These are phyloP conservation scores for Capitella teleta DNA, from an alignment of 1,140 invertebrate species.

Conservation along the genomic window DNA sequence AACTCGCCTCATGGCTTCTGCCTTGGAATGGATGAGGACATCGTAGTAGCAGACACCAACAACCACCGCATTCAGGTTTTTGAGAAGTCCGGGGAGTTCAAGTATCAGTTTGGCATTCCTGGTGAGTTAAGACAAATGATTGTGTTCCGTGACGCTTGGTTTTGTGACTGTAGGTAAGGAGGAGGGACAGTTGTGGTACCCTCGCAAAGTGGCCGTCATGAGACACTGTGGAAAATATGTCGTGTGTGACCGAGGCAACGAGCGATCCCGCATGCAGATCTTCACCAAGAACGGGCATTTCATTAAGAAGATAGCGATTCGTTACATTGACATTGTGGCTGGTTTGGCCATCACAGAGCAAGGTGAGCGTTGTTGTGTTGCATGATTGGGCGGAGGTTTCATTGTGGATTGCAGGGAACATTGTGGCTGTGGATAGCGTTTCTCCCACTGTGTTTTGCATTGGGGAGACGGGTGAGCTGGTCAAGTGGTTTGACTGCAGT, in stretches of 20 bases:
- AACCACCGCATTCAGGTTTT: slow-evolving; percentile 88
- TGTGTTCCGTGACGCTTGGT: background rate
- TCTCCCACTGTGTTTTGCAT: slow-evolving; percentile 93
- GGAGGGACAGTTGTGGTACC: slow-evolving; percentile 93
- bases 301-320: slow-evolving; percentile 81
- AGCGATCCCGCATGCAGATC: slow-evolving; percentile 91
- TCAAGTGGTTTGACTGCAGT: slow-evolving; percentile 92
- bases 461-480: slow-evolving; percentile 68
- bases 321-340: slow-evolving; percentile 95
- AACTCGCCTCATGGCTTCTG: slow-evolving; percentile 96
- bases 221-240: slow-evolving; percentile 58
- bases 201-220: slow-evolving; percentile 87
- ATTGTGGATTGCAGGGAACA: slow-evolving; percentile 48
- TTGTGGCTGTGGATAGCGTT: slow-evolving; percentile 93
- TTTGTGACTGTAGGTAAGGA: slow-evolving; percentile 46
- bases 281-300: slow-evolving; percentile 53
- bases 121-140: slow-evolving; percentile 49
- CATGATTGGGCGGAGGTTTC: background rate
- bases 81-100: slow-evolving; percentile 76
- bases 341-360: slow-evolving; percentile 79
- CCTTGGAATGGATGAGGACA: slow-evolving; percentile 75
- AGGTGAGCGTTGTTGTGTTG: slow-evolving; percentile 43
- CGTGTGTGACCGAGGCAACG: slow-evolving; percentile 90
- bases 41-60: slow-evolving; percentile 85
- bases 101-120: slow-evolving; percentile 77